These are phyloP conservation scores for Himalopsyche tibetana DNA, from an alignment of 2,888 invertebrate species.

Conservation along the genomic window DNA sequence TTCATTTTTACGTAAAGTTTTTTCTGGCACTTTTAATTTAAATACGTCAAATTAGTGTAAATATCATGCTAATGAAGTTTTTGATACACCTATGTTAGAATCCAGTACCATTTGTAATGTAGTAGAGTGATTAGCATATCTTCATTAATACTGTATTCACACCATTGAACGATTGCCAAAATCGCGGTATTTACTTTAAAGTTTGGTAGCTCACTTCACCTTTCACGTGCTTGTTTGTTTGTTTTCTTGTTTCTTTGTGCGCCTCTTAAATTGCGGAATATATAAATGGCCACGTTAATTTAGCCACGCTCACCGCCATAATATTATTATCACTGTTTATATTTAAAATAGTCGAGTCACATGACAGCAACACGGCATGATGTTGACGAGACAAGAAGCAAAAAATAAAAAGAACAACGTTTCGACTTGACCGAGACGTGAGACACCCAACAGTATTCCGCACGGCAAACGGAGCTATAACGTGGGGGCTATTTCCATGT, in stretches of 20 bases:
- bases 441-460: not conserved
- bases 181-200: no score
- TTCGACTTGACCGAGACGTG: conserved; percentile 10
- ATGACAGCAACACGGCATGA: conserved; percentile 2
- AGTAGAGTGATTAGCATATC: no score
- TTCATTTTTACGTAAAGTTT: no score
- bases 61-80: no score
- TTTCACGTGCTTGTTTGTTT: not conserved
- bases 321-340: conserved; percentile 25
- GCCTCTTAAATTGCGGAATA: not conserved
- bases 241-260: not conserved
- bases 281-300: conserved; percentile 1
- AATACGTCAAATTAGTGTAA: no score
- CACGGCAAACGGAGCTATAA: not conserved
- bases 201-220: no score
- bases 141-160: no score
- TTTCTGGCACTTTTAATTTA: no score
- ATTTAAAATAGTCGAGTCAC: conserved; percentile 28
- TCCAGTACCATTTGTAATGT: no score
- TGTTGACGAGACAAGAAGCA: conserved; percentile 5
- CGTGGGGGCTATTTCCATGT: conserved; percentile 46
- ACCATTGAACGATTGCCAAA: no score
- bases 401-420: conserved; percentile 19
- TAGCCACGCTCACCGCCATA: not conserved
- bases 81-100: no score